These are phyloP conservation scores for Spodoptera picta DNA, from an alignment of 2,888 invertebrate genomes.

Conservation along the genomic window DNA sequence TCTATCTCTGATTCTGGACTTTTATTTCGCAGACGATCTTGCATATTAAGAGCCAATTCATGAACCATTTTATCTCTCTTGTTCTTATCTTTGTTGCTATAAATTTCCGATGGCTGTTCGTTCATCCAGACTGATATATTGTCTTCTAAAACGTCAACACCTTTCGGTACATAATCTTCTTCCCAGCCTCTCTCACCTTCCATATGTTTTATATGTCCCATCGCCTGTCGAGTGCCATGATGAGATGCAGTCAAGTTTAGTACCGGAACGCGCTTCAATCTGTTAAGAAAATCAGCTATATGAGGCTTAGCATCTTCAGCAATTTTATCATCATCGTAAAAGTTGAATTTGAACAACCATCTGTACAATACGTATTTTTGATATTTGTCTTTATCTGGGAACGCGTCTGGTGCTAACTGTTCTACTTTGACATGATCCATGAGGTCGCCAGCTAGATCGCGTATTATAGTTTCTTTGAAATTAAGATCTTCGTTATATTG, in stretches of 20 bases:
- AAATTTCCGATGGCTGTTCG: slow-evolving; percentile 66
- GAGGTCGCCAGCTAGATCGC: slow-evolving; percentile 68
- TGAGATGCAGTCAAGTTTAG: slow-evolving; percentile 63
- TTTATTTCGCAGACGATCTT: slow-evolving; percentile 57
- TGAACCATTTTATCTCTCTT: slow-evolving; percentile 57
- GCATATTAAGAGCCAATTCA: slow-evolving; percentile 63
- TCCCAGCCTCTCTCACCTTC: slow-evolving; percentile 42
- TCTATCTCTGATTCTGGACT: slow-evolving; percentile 56
- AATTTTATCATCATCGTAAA: slow-evolving; percentile 56
- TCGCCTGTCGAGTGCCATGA: slow-evolving; percentile 65
- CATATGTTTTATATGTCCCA: slow-evolving; percentile 56
- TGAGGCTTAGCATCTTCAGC: slow-evolving; percentile 56
- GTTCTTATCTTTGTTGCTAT: slow-evolving; percentile 49
- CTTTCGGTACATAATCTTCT: slow-evolving; percentile 56
- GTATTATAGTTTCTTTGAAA: slow-evolving; percentile 64
- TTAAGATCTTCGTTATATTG: slow-evolving; percentile 58
- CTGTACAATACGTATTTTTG: slow-evolving; percentile 60
- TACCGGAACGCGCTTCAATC: slow-evolving; percentile 56
- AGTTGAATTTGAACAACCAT: slow-evolving; percentile 66
- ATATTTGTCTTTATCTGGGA: slow-evolving; percentile 55
- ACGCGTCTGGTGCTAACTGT: slow-evolving; percentile 55
- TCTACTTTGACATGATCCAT: slow-evolving; percentile 64
- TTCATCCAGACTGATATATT: slow-evolving; percentile 74
- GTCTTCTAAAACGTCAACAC: slow-evolving; percentile 67
- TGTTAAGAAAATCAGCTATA: slow-evolving; percentile 55